Base-by-base conservation (phyloP, 2,797 vertebrate species). In the Molossus molossus region DNA sequence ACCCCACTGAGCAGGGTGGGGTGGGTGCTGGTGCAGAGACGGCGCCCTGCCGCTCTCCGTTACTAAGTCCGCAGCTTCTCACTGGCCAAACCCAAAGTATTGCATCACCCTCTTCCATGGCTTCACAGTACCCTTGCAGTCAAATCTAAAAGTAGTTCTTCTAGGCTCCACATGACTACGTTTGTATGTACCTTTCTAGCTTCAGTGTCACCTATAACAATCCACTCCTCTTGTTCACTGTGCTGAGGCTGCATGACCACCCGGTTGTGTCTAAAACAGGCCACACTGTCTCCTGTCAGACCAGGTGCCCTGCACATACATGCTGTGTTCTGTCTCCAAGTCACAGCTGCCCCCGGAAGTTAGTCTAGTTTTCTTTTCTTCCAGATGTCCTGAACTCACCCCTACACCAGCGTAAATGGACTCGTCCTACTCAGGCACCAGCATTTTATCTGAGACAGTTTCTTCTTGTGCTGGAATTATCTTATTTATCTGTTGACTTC, bases 21-120 rank as follows among this genome's bases (percentile, higher is more conserved):
- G 20, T 5, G 4, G 8, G 5, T 45, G 40, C 40, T 45, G 40
- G 9, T 15, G 7, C 9, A 33, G 20, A 18, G 57, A 10, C n/a
- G 0, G 1, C 5, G 1, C 6, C 18, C n/a, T 65, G 2, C 4
- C 13, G 4, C 15, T 17, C 15, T 27, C n/a, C 25, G 20, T 48
- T 29, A 21, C 18, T 5, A 53, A 53, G 9, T 45, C 6, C 48
- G 23, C 1, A 23, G 29, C 13, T 37, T 53, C 29, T 13, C 58
- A 4, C 37, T 40, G 40, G 40, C 17, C 45, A 40, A 73, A 80
- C 4, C 6, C 70, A 23, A 60, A 50, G 27, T 29, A 2, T 13
- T 9, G 21, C 5, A 10, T n/a, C 20, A 12, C 12, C 27, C 57
- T 60, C 33, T 48, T 12, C 9, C 4, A 48, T 11, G 27, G 40